Evolutionary conservation across 2,113 vertebrate species (phyloP).

Genomic region (Oreochromis niloticus): DNA sequence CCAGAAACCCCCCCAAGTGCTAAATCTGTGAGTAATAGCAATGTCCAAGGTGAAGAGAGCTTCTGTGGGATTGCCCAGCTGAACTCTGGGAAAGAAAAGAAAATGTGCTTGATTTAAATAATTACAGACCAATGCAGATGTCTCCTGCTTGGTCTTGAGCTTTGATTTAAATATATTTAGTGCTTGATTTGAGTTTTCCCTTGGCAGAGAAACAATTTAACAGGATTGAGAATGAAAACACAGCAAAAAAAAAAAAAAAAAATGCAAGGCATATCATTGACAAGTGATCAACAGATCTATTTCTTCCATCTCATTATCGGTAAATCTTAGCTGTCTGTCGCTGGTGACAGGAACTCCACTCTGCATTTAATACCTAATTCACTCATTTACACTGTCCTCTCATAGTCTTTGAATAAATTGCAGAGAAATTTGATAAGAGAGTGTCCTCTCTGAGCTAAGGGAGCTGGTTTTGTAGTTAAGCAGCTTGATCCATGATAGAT

Average conservation of each 20-base stretch:
- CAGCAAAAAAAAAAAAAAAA: not conserved
- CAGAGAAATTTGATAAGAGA: not conserved
- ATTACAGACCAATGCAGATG: not conserved
- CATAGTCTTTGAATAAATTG: slow-evolving; percentile 18
- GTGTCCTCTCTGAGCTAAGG: not conserved
- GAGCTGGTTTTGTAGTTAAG: slow-evolving; percentile 41
- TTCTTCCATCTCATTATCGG: not conserved
- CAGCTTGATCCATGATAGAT: slow-evolving; percentile 33
- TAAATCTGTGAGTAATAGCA: slow-evolving; percentile 3
- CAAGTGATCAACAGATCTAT: not conserved
- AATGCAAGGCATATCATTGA: not conserved
- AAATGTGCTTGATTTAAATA: not conserved
- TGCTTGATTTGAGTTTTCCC: not conserved
- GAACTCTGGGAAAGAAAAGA: not conserved
- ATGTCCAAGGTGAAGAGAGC: not conserved
- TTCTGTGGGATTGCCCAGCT: not conserved
- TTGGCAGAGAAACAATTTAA: not conserved
- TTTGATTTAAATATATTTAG: not conserved
- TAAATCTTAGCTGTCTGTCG: not conserved
- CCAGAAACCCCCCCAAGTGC: slow-evolving; percentile 5
- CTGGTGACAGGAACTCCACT: not conserved
- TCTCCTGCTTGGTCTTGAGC: not conserved
- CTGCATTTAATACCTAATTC: not conserved
- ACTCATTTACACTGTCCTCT: not conserved
- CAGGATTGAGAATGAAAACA: not conserved